Percentiles rank a stretch among this genome's conserved stretches.
phyloP scores from a whole-genome alignment of 2,888 invertebrate genomes.

The Drosophila greeni region DNA sequence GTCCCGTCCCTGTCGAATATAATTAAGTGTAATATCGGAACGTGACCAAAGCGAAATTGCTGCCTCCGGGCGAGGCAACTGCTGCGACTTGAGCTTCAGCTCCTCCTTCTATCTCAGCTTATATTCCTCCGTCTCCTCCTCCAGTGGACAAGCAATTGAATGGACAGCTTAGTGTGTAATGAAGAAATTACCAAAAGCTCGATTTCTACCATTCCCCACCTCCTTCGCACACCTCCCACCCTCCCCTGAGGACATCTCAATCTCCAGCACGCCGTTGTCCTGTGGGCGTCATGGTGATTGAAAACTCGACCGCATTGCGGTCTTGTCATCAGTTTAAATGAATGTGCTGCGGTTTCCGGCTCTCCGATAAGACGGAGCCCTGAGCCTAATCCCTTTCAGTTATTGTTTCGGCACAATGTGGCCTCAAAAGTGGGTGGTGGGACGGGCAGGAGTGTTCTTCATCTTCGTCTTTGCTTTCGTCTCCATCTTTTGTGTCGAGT shows the following conservation, averaged over 20 bases:
- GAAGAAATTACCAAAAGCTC: slow-evolving; percentile 68
- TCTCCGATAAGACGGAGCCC: slow-evolving; percentile 58
- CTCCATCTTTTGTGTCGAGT: slow-evolving; percentile 33
- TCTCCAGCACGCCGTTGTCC: slow-evolving; percentile 35
- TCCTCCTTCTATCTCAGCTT: background rate
- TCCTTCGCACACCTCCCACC: background rate
- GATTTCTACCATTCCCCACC: background rate
- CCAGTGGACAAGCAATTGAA: slow-evolving; percentile 47
- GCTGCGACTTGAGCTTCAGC: background rate
- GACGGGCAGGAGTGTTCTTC: slow-evolving; percentile 8
- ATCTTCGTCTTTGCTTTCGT: slow-evolving; percentile 13
- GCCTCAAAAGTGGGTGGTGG: slow-evolving; percentile 2
- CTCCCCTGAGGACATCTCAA: slow-evolving; percentile 10
- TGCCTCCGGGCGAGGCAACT: slow-evolving; percentile 48
- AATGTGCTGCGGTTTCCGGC: slow-evolving; percentile 57
- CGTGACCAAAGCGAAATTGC: slow-evolving; percentile 69
- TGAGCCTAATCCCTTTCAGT: slow-evolving; percentile 64
- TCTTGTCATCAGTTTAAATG: slow-evolving; percentile 69
- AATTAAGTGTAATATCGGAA: slow-evolving; percentile 73
- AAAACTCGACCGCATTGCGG: slow-evolving; percentile 71
- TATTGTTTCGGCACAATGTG: slow-evolving; percentile 36
- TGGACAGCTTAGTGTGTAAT: slow-evolving; percentile 66
- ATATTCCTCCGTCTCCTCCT: background rate
- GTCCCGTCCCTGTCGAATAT: slow-evolving; percentile 39
- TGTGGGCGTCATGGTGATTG: slow-evolving; percentile 66